Percentiles rank a stretch among this genome's conserved stretches.
phyloP scores from a whole-genome alignment of 2,888 invertebrate species.

The Drosophila merina region DNA sequence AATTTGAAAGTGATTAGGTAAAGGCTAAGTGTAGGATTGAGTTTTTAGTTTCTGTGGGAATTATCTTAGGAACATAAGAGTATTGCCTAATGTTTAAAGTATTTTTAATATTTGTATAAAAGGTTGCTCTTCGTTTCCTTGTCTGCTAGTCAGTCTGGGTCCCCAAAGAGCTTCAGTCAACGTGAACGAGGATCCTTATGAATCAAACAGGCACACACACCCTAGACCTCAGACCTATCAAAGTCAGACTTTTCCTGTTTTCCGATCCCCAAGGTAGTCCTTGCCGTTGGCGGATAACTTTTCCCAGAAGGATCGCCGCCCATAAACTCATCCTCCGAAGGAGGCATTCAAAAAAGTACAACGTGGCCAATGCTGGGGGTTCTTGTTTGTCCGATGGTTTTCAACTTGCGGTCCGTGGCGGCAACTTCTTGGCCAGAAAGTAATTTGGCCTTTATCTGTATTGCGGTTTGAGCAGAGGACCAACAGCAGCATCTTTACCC shows the following conservation, averaged over 20 bases:
- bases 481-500: constrained; percentile 35
- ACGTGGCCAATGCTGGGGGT: constrained; percentile 26
- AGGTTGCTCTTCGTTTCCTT: neutral
- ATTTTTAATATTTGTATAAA: neutral
- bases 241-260: constrained; percentile 30
- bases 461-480: constrained; percentile 71
- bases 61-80: neutral
- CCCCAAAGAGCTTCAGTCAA: constrained; percentile 24
- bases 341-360: constrained; percentile 43
- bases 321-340: constrained; percentile 61
- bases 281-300: constrained; percentile 28
- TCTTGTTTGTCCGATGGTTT: constrained; percentile 64
- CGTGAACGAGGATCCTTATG: constrained; percentile 56
- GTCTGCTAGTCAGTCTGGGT: constrained; percentile 1
- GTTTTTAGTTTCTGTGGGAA: neutral
- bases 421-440: constrained; percentile 76
- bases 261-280: constrained; percentile 45
- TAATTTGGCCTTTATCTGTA: constrained; percentile 78
- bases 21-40: neutral
- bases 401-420: constrained; percentile 67
- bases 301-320: constrained; percentile 63
- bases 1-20: constrained; percentile 20
- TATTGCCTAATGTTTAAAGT: neutral
- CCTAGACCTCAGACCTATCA: constrained; percentile 16
- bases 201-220: constrained; percentile 42